Evolutionary conservation across 1,140 invertebrate species (phyloP).

Genomic region (Drosophila micromelanica): DNA sequence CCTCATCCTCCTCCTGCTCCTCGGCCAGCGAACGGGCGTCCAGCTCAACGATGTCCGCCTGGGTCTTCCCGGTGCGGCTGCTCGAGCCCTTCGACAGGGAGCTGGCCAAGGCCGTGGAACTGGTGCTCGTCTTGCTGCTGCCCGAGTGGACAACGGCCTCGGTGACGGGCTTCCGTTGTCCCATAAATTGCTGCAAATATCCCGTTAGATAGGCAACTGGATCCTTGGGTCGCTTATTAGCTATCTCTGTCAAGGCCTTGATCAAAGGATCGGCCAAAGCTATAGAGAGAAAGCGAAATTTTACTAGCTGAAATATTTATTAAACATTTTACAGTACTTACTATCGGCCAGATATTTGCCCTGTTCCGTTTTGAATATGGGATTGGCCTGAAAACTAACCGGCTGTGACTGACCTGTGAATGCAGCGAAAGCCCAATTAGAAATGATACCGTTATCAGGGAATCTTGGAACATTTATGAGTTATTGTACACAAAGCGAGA

Average conservation of each 20-base stretch:
- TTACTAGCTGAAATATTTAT: not conserved
- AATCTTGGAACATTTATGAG: not conserved
- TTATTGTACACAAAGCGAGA: conserved; percentile 62
- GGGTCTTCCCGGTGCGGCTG: conserved; percentile 26
- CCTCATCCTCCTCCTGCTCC: conserved; percentile 38
- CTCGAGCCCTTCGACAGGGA: conserved; percentile 21
- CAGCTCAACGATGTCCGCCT: conserved; percentile 56
- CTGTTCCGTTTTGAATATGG: conserved; percentile 92
- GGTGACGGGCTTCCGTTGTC: conserved; percentile 66
- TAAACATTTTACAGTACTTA: conserved; percentile 86
- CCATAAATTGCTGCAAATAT: conserved; percentile 90
- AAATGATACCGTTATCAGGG: conserved; percentile 4
- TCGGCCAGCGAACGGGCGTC: conserved; percentile 54
- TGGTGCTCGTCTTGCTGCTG: conserved; percentile 69
- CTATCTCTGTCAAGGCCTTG: conserved; percentile 93
- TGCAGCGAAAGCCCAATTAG: conserved; percentile 46
- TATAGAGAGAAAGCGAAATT: conserved; percentile 69
- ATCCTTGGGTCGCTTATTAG: conserved; percentile 91
- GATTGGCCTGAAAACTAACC: conserved; percentile 87
- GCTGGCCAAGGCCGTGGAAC: conserved; percentile 56
- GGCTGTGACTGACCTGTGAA: conserved; percentile 84
- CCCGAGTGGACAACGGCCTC: conserved; percentile 57
- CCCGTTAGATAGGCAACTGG: conserved; percentile 92
- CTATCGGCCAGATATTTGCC: conserved; percentile 92
- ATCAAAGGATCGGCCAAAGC: conserved; percentile 94